Evolutionary conservation across 2,888 invertebrate genomes (phyloP), one percentile per base, ranked within the genome.

Genomic region (Tubulanus polymorphus): DNA sequence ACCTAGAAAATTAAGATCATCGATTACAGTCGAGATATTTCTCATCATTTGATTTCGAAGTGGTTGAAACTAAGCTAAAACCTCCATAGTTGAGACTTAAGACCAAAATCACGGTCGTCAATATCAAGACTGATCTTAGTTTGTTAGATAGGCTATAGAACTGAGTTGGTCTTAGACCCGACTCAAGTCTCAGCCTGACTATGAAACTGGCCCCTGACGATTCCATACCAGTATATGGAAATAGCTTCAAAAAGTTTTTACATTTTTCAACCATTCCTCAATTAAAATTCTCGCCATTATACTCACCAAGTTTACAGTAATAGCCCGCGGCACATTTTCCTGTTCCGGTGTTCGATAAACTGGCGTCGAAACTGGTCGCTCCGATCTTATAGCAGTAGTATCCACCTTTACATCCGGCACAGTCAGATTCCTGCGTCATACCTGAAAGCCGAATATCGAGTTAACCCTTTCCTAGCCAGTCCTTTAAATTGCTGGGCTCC

Each of bases 241-340:
- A n/a, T n/a, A n/a, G n/a, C n/a, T n/a, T n/a, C n/a, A n/a, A n/a
- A n/a, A n/a, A n/a, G n/a, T n/a, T n/a, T n/a, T n/a, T n/a, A n/a
- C n/a, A n/a, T n/a, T n/a, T n/a, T n/a, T n/a, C n/a, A n/a, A n/a
- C n/a, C n/a, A n/a, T n/a, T n/a, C n/a, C n/a, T n/a, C n/a, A n/a
- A n/a, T n/a, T n/a, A n/a, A n/a, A n/a, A n/a, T n/a, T n/a, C n/a
- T n/a, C n/a, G n/a, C n/a, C n/a, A n/a, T 32, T 32, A 12, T 15
- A 23, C 54, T 35, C 59, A 73, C 75, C 75, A 62, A 58, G 55
- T 63, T 74, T 71, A 54, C 76, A 76, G 66, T 72, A 76, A 60
- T 70, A 75, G 6, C 75, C 74, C 26, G 71, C 63, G n/a, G 63
- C 57, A 64, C 76, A 76, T 2, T 58, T 57, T 5, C 67, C 75